phyloP scores from a whole-genome alignment of 2,113 vertebrate genomes.

The Thryonomys swinderianus region DNA sequence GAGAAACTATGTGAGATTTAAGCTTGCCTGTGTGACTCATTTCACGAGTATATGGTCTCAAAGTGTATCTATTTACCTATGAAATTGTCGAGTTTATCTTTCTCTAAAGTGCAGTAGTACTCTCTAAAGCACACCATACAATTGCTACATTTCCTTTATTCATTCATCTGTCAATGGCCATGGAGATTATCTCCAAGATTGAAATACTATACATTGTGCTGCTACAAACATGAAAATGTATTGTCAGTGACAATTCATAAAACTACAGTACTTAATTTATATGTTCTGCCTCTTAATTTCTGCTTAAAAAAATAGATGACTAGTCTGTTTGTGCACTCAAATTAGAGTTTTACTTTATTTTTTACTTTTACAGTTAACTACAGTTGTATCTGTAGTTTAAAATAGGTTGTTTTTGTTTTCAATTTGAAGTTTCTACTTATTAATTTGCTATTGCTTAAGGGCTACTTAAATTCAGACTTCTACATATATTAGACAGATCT shows the following conservation, averaged over 20 bases:
- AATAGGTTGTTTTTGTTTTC: background rate
- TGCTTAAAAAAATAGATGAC: constrained; percentile 7
- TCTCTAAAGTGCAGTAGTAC: background rate
- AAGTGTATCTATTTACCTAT: background rate
- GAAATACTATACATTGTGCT: background rate
- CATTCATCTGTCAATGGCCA: background rate
- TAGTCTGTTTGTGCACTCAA: background rate
- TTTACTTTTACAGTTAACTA: constrained; percentile 8
- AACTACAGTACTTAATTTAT: background rate
- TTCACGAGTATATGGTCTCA: background rate
- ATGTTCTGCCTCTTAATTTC: background rate
- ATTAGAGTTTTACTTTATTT: background rate
- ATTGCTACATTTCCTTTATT: background rate
- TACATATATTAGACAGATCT: background rate
- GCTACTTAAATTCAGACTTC: constrained; percentile 45
- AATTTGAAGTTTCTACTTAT: background rate
- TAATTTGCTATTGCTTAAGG: constrained; percentile 8
- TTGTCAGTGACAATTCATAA: background rate
- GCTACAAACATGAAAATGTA: background rate
- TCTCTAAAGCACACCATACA: background rate
- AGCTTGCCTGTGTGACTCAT: too few relatives aligned
- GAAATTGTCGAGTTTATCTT: background rate
- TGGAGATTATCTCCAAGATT: background rate
- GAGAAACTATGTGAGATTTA: too few relatives aligned
- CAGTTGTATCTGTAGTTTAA: constrained; percentile 1